Evolutionary conservation across 2,888 invertebrate genomes (phyloP).

Genomic region (Agonum fuliginosum): DNA sequence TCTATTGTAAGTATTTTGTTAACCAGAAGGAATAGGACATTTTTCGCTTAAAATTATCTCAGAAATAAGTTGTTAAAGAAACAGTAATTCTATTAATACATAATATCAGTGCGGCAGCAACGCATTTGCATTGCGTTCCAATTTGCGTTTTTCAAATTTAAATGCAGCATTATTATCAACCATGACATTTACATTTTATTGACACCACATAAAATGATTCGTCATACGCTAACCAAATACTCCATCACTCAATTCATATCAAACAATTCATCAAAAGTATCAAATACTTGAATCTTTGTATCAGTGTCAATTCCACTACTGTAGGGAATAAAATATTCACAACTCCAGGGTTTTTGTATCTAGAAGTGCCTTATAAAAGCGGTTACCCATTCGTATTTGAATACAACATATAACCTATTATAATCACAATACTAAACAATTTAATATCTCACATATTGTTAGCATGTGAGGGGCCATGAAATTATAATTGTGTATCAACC

Average conservation of each 20-base stretch:
- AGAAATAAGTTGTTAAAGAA: no score
- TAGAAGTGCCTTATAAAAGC: slow-evolving; percentile 46
- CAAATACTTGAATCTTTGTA: background rate
- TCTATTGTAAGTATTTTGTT: no score
- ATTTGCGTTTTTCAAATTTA: no score
- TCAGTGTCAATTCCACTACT: background rate
- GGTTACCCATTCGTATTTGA: slow-evolving; percentile 55
- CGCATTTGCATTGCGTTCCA: no score
- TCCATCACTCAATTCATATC: slow-evolving; percentile 21
- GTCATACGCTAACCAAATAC: slow-evolving; percentile 2
- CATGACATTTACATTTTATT: slow-evolving; percentile 24
- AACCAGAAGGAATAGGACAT: no score
- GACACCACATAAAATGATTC: background rate
- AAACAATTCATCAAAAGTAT: slow-evolving; percentile 4
- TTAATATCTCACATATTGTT: slow-evolving; percentile 52
- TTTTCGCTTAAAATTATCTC: no score
- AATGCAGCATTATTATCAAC: background rate
- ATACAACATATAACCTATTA: slow-evolving; percentile 46
- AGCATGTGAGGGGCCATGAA: slow-evolving; percentile 36
- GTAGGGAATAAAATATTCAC: slow-evolving; percentile 23
- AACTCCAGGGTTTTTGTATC: background rate
- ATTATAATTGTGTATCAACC: slow-evolving; percentile 43
- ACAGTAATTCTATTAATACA: no score
- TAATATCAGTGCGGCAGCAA: no score
- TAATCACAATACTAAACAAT: slow-evolving; percentile 55